Conservation (phyloP, 1,140 invertebrate genomes). For the Pinna nobilis region DNA sequence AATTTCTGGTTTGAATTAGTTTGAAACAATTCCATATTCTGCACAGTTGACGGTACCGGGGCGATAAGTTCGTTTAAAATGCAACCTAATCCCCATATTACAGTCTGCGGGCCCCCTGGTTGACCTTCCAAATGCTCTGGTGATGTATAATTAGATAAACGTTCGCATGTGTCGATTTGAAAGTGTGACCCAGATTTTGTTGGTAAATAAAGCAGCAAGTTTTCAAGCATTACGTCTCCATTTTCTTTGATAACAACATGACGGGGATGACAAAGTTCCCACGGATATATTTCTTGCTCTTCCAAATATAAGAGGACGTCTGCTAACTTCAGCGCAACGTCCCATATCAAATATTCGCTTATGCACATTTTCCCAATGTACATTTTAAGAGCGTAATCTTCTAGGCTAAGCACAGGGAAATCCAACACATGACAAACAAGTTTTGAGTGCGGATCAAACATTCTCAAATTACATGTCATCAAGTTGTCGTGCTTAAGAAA, state of each 20-base stretch:
- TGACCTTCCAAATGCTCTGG: slow-evolving; percentile 46
- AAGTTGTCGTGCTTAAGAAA: slow-evolving; percentile 50
- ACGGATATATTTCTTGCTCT: slow-evolving; percentile 47
- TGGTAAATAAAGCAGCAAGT: slow-evolving; percentile 58
- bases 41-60: slow-evolving; percentile 23
- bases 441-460: slow-evolving; percentile 31
- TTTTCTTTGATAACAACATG: slow-evolving; percentile 51
- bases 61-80: slow-evolving; percentile 49
- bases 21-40: no score
- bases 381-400: slow-evolving; percentile 50
- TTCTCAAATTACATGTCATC: slow-evolving; percentile 49
- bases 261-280: slow-evolving; percentile 57
- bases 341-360: slow-evolving; percentile 53
- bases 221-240: slow-evolving; percentile 56
- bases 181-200: slow-evolving; percentile 42
- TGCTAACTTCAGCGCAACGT: slow-evolving; percentile 47
- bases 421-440: slow-evolving; percentile 51
- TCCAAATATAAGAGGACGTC: slow-evolving; percentile 51
- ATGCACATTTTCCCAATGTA: slow-evolving; percentile 39
- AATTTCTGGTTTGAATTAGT: no score
- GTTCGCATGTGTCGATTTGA: slow-evolving; percentile 38
- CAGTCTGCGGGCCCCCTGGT: slow-evolving; percentile 37
- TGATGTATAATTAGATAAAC: slow-evolving; percentile 26
- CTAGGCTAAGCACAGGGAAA: slow-evolving; percentile 53
- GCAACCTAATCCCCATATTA: slow-evolving; percentile 52